phyloP scores from a whole-genome alignment of 2,797 vertebrate genomes.

The Poeciliopsis presidionis region DNA sequence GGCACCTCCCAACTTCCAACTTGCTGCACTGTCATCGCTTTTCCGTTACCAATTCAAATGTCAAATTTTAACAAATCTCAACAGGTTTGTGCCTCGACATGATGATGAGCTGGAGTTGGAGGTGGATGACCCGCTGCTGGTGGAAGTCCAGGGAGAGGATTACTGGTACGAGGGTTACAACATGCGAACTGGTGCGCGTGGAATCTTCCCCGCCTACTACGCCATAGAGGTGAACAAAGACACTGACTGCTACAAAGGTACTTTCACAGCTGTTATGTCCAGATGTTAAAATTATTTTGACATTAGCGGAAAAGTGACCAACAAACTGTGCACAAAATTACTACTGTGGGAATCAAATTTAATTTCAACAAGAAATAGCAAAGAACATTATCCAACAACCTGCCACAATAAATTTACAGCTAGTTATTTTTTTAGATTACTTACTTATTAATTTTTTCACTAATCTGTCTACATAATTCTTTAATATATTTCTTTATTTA shows the following conservation, averaged over 20 bases:
- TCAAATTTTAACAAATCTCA: neutral
- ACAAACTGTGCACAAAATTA: neutral
- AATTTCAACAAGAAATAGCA: neutral
- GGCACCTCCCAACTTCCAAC: neutral
- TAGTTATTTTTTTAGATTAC: neutral
- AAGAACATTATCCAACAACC: neutral
- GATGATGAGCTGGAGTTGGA: constrained; percentile 95
- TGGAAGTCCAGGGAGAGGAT: constrained; percentile 95
- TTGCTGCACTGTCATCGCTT: neutral
- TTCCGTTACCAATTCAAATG: neutral
- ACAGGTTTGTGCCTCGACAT: constrained; percentile 95
- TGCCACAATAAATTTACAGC: neutral
- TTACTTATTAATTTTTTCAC: too few relatives aligned
- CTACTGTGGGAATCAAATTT: neutral
- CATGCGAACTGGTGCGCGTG: constrained; percentile 91
- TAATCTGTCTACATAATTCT: neutral
- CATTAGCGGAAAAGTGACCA: too few relatives aligned
- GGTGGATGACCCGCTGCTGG: constrained; percentile 93
- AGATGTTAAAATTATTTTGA: neutral
- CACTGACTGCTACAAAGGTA: constrained; percentile 86
- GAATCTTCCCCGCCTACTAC: constrained; percentile 95
- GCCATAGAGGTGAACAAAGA: constrained; percentile 93
- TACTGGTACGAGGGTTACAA: constrained; percentile 98
- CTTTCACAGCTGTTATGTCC: neutral
- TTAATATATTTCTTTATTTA: neutral